phyloP scores from a whole-genome alignment of 1,140 invertebrate genomes.

The Halictus rubicundus region DNA sequence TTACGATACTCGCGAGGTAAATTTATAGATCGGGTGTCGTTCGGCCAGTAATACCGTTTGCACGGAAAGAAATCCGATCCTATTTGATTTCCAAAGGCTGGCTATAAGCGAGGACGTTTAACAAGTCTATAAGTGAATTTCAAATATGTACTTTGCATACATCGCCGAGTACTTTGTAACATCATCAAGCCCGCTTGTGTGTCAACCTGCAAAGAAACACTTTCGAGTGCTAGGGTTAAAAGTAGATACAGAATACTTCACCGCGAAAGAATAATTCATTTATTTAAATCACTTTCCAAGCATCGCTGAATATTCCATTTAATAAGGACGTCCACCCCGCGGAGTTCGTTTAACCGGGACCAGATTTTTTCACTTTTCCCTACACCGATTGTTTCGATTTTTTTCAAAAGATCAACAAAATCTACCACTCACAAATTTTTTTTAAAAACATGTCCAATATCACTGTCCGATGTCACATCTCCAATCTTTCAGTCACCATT shows the following conservation, averaged over 20 bases:
- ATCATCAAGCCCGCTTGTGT: neutral
- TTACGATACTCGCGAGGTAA: neutral
- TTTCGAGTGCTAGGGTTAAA: neutral
- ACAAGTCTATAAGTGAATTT: conserved; percentile 33
- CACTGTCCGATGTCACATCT: too few relatives aligned
- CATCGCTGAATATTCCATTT: neutral
- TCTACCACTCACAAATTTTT: too few relatives aligned
- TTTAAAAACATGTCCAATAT: too few relatives aligned
- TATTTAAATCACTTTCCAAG: neutral
- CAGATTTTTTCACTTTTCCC: neutral
- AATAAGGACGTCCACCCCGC: neutral
- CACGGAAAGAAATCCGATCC: conserved; percentile 4
- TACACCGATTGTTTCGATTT: too few relatives aligned
- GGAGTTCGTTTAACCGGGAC: neutral
- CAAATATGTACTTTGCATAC: conserved; percentile 37
- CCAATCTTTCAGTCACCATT: too few relatives aligned
- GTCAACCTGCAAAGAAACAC: neutral
- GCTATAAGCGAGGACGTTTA: conserved; percentile 16
- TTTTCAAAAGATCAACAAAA: too few relatives aligned
- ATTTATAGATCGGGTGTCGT: neutral
- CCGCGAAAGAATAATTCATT: neutral
- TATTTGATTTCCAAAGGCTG: conserved; percentile 7
- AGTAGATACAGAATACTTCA: neutral
- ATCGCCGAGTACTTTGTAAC: conserved; percentile 7
- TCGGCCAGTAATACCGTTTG: neutral